Conservation (phyloP, 2,797 vertebrate species). For the Mareca strepera region DNA sequence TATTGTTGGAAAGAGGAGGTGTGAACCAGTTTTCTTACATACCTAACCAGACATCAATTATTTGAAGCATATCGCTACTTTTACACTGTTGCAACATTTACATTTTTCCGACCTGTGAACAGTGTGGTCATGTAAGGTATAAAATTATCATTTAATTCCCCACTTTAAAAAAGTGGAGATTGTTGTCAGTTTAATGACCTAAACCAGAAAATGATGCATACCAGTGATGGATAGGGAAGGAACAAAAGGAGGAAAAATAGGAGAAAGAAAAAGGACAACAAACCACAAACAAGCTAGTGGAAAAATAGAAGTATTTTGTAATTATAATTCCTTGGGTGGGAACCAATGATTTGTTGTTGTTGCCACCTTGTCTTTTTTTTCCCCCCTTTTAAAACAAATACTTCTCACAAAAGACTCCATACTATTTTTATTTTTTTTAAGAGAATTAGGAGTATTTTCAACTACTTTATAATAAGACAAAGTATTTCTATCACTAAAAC, state of each 20-base stretch:
- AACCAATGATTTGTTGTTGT: neutral
- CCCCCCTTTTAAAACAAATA: neutral
- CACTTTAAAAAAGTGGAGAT: neutral
- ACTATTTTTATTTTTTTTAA: neutral
- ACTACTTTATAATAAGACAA: neutral
- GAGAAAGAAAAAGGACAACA: neutral
- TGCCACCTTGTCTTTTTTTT: rapidly evolving
- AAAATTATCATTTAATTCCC: neutral
- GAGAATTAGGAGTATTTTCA: neutral
- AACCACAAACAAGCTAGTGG: neutral
- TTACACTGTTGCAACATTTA: neutral
- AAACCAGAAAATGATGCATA: neutral
- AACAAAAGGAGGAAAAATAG: neutral
- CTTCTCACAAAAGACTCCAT: neutral
- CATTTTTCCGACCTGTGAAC: neutral
- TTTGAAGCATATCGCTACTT: neutral
- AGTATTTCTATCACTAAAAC: neutral
- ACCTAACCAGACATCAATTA: neutral
- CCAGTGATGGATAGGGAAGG: neutral
- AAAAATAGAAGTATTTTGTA: neutral
- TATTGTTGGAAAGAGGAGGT: neutral
- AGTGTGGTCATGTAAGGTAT: neutral
- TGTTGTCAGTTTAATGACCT: neutral
- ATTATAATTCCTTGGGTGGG: neutral
- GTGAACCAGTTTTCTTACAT: neutral